These are phyloP conservation scores for Melospiza melodia DNA, from an alignment of 2,113 vertebrate genomes.

Conservation along the genomic window DNA sequence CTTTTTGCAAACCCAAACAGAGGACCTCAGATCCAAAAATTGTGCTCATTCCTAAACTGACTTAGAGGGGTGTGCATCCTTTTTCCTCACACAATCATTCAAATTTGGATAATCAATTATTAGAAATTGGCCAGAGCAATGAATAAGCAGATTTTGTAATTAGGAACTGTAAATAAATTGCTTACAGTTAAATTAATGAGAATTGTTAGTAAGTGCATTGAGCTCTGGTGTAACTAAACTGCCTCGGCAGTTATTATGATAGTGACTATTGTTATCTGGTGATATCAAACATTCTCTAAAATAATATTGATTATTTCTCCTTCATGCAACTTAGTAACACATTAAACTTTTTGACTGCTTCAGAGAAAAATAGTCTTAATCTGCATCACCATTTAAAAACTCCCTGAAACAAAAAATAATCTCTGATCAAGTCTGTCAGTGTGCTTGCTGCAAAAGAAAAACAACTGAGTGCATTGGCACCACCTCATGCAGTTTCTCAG, in stretches of 20 bases:
- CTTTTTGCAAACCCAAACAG: background rate
- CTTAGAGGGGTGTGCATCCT: background rate
- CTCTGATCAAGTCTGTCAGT: background rate
- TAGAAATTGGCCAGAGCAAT: background rate
- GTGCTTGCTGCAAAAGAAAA: background rate
- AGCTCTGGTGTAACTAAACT: background rate
- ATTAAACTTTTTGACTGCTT: background rate
- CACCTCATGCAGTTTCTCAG: background rate
- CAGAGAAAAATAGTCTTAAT: background rate
- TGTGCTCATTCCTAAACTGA: background rate
- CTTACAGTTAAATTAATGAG: background rate
- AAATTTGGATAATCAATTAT: background rate
- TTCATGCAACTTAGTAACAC: background rate
- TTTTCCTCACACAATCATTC: background rate
- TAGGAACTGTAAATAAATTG: background rate
- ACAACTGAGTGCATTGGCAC: background rate
- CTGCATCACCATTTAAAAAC: background rate
- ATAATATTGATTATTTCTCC: background rate
- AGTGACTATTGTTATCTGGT: background rate
- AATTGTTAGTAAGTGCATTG: background rate
- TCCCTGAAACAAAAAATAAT: background rate
- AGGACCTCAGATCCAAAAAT: background rate
- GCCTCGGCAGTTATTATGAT: background rate
- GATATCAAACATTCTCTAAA: background rate
- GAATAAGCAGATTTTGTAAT: background rate